Evolutionary conservation across 2,888 invertebrate genomes (phyloP).

Genomic region (Glyphotaelius pellucidus): DNA sequence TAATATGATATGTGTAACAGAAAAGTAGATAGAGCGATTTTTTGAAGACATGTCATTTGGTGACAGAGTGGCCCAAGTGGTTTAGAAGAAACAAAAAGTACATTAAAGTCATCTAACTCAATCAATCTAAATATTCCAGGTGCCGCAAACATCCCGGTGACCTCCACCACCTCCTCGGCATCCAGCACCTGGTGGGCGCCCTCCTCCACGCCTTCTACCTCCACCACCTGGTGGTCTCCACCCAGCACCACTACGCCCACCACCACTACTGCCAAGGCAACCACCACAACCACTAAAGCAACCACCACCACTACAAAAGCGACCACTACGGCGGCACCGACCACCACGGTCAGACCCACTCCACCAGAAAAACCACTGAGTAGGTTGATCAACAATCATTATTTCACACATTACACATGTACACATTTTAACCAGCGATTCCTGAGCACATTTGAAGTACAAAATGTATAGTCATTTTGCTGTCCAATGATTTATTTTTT

Average conservation of each 20-base stretch:
- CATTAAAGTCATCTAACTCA: no score
- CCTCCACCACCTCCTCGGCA: conserved; percentile 64
- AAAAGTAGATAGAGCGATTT: no score
- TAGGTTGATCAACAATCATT: no score
- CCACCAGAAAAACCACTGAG: conserved; percentile 68
- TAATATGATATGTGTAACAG: no score
- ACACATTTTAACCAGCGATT: no score
- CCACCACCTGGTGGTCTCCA: conserved; percentile 55
- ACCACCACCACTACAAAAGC: conserved; percentile 60
- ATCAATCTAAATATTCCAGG: conserved; percentile 64
- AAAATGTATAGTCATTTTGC: no score
- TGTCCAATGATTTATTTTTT: no score
- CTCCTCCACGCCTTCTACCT: conserved; percentile 61
- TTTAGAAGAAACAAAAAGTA: no score
- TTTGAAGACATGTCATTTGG: no score
- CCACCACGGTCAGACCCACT: conserved; percentile 66
- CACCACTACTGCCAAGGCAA: conserved; percentile 69
- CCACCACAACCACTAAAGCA: conserved; percentile 69
- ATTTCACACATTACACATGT: no score
- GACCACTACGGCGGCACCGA: conserved; percentile 66
- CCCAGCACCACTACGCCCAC: conserved; percentile 60
- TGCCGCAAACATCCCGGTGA: conserved; percentile 70
- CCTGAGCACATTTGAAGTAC: no score
- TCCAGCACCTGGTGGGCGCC: conserved; percentile 45
- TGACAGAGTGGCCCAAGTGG: neutral